Evolutionary conservation across 1,140 invertebrate species (phyloP), one percentile per base, ranked within the genome.

Genomic region (Cyrtorhinus lividipennis): DNA sequence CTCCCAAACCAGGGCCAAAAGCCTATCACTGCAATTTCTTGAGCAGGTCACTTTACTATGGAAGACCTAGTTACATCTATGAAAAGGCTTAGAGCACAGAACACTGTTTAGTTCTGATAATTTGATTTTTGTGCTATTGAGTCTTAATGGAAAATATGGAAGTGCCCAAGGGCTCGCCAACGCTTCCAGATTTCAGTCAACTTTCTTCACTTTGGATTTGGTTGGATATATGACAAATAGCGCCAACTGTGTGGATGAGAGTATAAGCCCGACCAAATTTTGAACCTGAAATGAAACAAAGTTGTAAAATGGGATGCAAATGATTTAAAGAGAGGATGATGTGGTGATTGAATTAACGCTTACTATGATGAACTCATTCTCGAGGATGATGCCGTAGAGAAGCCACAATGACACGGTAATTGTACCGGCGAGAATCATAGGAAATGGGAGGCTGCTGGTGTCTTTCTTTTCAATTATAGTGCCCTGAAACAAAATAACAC

Each of bases 361-460:
- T 77, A 91, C 86, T 67, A 89, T 78, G 67, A 92, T 78, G 71
- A 90, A 89, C 62, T 74, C 69, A 71, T 92, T 88, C 56, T 81
- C 75, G 62, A 90, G 80, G 56, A 90, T 83, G 61, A 88, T 76
- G 10, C 87, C 90, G 72, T 92, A 92, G 0, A 90, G 68, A 48
- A 88, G 73, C 90, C 90, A 92, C 66, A 84, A 78, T 46, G 80
- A 80, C 25, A 83, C 79, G 10, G 91, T 87, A 10, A 91, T 66
- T 26, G 85, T 81, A 65, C 84, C 88, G 68, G 83, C 83, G 20
- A 89, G 74, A 67, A 91, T 90, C 22, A 92, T 77, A 5, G 88
- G 85, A 71, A 92, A 89, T 22, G 89, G 89, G 74, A 92, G 79
- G 48, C 81, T 80, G 60, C 83, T 85, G 0, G 86, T 86, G 72